Percentiles rank a stretch among this genome's conserved stretches.
phyloP scores from a whole-genome alignment of 2,888 invertebrate genomes.

The Panorpa germanica region DNA sequence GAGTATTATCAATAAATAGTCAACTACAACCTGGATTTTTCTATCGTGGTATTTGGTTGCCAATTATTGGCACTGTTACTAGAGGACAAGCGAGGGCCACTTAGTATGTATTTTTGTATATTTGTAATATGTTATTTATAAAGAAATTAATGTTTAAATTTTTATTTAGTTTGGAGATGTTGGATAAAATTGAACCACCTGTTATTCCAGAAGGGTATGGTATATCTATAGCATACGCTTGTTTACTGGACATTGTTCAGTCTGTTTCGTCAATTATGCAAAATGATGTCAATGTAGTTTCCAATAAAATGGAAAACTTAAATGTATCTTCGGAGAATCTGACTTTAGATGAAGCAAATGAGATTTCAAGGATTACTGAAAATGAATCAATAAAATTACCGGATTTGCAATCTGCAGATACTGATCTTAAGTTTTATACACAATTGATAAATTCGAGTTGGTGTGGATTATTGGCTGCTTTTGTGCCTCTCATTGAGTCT shows the following conservation, averaged over 20 bases:
- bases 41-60: constrained; percentile 83
- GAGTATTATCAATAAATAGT: constrained; percentile 11
- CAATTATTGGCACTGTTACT: constrained; percentile 67
- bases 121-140: background rate
- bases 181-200: constrained; percentile 90
- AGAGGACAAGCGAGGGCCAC: constrained; percentile 73
- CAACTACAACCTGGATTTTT: constrained; percentile 71
- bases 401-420: constrained; percentile 17
- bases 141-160: constrained; percentile 5
- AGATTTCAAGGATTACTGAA: constrained; percentile 11
- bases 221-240: constrained; percentile 87
- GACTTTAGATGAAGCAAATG: constrained; percentile 7
- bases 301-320: too few relatives aligned
- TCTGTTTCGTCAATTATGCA: constrained; percentile 60
- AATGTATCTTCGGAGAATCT: constrained; percentile 4
- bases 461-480: constrained; percentile 82
- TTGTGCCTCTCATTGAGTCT: constrained; percentile 83
- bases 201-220: constrained; percentile 93
- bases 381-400: constrained; percentile 11
- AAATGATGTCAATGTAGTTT: too few relatives aligned
- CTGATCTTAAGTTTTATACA: constrained; percentile 31
- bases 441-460: constrained; percentile 86
- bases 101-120: constrained; percentile 47
- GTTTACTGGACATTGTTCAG: constrained; percentile 78
- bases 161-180: constrained; percentile 67